Conservation (phyloP, 2,888 invertebrate species). For the Chrysolina haemoptera region DNA sequence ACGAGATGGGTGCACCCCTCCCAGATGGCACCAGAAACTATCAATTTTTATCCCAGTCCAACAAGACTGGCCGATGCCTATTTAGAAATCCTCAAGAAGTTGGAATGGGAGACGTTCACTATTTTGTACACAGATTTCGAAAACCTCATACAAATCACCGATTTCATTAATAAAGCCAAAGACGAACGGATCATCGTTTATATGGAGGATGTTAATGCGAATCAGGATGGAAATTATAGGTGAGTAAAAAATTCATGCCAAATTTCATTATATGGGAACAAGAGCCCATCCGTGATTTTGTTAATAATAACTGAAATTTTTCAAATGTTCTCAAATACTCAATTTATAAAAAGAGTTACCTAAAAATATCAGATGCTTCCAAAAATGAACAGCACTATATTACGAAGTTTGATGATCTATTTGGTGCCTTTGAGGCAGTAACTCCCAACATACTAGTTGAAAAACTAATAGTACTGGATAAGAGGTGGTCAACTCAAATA, state of each 20-base stretch:
- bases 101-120: conserved; percentile 74
- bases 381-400: too few species aligned
- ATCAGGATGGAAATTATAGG: conserved; percentile 71
- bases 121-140: conserved; percentile 75
- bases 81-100: conserved; percentile 67
- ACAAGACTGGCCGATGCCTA: conserved; percentile 56
- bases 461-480: too few species aligned
- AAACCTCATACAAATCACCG: conserved; percentile 71
- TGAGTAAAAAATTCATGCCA: conserved; percentile 52
- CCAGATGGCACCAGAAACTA: conserved; percentile 56
- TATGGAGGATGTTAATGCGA: conserved; percentile 66
- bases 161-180: conserved; percentile 70
- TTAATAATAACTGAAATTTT: too few species aligned
- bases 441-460: too few species aligned
- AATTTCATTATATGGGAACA: too few species aligned
- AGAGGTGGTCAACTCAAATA: too few species aligned
- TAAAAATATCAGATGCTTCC: too few species aligned
- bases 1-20: conserved; percentile 38
- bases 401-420: too few species aligned
- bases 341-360: too few species aligned
- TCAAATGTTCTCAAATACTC: too few species aligned
- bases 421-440: too few species aligned
- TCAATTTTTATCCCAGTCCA: conserved; percentile 77
- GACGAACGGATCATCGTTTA: conserved; percentile 64
- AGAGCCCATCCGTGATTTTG: too few species aligned